These are phyloP conservation scores for Orchesella cincta DNA, from an alignment of 1,140 invertebrate species.

Conservation along the genomic window DNA sequence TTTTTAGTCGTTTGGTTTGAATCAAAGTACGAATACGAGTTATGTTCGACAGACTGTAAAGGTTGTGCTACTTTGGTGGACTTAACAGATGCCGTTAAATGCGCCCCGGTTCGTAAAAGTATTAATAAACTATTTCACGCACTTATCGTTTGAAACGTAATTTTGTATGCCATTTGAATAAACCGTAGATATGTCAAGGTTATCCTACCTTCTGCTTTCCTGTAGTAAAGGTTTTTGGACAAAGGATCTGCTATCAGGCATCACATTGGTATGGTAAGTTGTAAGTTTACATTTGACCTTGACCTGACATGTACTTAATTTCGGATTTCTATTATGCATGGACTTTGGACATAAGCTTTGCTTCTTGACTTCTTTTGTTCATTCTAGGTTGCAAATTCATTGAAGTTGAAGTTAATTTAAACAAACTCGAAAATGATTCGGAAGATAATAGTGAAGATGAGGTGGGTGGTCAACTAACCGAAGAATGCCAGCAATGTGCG, in stretches of 20 bases:
- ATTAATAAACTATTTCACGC: not conserved
- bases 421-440: no score
- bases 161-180: not conserved
- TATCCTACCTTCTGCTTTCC: constrained; percentile 20
- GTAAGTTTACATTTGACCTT: no score
- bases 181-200: constrained; percentile 1
- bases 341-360: no score
- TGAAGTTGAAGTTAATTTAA: not conserved
- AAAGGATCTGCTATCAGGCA: not conserved
- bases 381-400: not conserved
- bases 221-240: not conserved
- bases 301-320: not conserved
- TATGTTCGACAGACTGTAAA: not conserved
- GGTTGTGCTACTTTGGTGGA: not conserved
- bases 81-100: not conserved
- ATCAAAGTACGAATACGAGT: not conserved
- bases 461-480: not conserved
- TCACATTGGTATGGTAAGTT: not conserved
- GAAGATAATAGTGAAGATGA: no score
- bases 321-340: not conserved
- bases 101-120: not conserved
- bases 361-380: not conserved
- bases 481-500: not conserved
- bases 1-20: constrained; percentile 8
- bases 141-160: not conserved